A percentile compares a stretch with the other conserved stretches of the same genome.
phyloP scores from a whole-genome alignment of 2,113 vertebrate genomes.

The Seriola quinqueradiata region DNA sequence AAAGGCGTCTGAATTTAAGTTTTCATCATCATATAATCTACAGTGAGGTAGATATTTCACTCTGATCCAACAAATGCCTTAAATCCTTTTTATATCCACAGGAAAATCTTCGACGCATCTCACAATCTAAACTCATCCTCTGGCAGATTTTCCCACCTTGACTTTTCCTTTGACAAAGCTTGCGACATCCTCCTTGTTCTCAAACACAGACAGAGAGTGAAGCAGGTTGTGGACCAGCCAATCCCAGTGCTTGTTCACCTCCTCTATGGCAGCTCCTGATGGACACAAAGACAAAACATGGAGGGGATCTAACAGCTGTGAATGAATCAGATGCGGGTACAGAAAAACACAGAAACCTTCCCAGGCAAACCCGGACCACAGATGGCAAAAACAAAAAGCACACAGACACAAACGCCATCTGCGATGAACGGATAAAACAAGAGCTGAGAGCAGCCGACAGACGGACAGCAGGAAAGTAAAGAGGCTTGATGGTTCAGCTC shows the following conservation, averaged over 20 bases:
- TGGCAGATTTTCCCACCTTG: conserved; percentile 84
- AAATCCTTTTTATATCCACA: not conserved
- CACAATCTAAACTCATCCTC: not conserved
- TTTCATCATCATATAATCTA: not conserved
- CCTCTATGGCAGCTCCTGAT: conserved; percentile 91
- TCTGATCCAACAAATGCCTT: not conserved
- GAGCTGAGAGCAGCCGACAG: not conserved
- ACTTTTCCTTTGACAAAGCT: conserved; percentile 97
- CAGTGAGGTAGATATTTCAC: not conserved
- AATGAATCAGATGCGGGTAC: not conserved
- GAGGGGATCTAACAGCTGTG: not conserved
- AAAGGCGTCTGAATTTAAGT: too few species aligned
- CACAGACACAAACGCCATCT: not conserved
- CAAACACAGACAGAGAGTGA: conserved; percentile 95
- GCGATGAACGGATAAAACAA: not conserved
- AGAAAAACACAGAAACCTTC: not conserved
- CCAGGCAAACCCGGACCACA: not conserved
- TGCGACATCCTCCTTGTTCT: conserved; percentile 96
- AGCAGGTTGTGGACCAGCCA: conserved; percentile 96
- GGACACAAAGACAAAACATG: conserved; percentile 40
- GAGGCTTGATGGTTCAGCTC: conserved; percentile 69
- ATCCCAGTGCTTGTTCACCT: conserved; percentile 95
- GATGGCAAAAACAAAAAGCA: not conserved
- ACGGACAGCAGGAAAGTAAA: not conserved
- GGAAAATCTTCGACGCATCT: not conserved